These are phyloP conservation scores for Dryobota labecula DNA, from an alignment of 2,888 invertebrate genomes.

Conservation along the genomic window DNA sequence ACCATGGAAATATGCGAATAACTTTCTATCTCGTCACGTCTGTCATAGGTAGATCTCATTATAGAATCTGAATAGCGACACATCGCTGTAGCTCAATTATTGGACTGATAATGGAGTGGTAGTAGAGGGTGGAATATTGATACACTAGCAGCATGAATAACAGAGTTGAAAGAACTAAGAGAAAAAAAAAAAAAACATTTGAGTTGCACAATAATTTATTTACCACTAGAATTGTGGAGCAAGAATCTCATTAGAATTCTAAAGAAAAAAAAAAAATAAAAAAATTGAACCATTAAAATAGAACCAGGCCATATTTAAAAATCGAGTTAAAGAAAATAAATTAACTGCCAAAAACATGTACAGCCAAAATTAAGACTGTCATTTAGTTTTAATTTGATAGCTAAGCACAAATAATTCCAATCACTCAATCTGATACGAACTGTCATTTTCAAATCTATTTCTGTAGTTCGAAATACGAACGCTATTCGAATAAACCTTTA, in stretches of 20 bases:
- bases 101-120: background rate
- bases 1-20: conserved; percentile 44
- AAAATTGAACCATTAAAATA: too few species aligned
- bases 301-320: background rate
- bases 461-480: conserved; percentile 38
- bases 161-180: background rate
- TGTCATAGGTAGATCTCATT: conserved; percentile 7
- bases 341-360: conserved; percentile 14
- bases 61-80: background rate
- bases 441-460: conserved; percentile 28
- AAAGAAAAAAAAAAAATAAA: too few species aligned
- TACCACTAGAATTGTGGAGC: background rate
- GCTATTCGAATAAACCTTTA: conserved; percentile 23
- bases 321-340: background rate
- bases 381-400: conserved; percentile 12
- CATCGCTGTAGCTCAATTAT: background rate
- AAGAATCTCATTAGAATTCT: background rate
- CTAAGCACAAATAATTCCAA: conserved; percentile 15
- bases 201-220: background rate
- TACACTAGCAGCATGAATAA: background rate
- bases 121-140: background rate
- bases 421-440: conserved; percentile 3
- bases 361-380: background rate
- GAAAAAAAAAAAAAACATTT: background rate
- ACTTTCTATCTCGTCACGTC: conserved; percentile 32